Percentiles rank a stretch among this genome's conserved stretches.
phyloP scores from a whole-genome alignment of 2,797 vertebrate species.

The Lithobates sylvaticus region DNA sequence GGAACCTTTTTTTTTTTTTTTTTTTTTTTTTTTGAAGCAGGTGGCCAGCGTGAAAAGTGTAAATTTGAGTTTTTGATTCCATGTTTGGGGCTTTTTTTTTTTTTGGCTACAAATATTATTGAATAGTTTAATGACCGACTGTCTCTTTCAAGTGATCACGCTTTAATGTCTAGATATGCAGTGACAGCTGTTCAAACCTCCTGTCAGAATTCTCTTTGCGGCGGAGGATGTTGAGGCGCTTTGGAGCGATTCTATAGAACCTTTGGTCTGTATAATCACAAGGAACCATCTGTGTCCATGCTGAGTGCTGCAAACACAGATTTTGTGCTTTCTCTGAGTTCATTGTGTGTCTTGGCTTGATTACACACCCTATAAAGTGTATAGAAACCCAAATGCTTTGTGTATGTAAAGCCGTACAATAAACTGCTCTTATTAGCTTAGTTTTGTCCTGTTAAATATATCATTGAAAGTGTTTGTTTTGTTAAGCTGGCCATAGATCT shows the following conservation, averaged over 20 bases:
- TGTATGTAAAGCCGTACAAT: background rate
- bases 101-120: background rate
- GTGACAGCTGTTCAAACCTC: constrained; percentile 7
- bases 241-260: background rate
- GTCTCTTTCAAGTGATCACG: constrained; percentile 24
- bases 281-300: background rate
- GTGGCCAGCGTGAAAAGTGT: background rate
- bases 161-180: constrained; percentile 31
- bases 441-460: no score
- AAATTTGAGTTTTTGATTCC: background rate
- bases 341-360: background rate
- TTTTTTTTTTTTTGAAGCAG: no score
- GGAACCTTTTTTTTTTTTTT: no score
- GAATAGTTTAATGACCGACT: background rate
- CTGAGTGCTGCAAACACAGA: background rate
- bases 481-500: no score
- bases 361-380: background rate
- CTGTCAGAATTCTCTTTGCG: background rate
- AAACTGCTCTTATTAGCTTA: no score
- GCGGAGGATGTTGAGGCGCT: constrained; percentile 11
- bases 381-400: background rate
- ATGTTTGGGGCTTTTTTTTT: background rate
- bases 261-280: constrained; percentile 8
- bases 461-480: no score
- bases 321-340: background rate